Evolutionary conservation across 2,113 vertebrate genomes (phyloP).

Genomic region (Nipponia nippon): DNA sequence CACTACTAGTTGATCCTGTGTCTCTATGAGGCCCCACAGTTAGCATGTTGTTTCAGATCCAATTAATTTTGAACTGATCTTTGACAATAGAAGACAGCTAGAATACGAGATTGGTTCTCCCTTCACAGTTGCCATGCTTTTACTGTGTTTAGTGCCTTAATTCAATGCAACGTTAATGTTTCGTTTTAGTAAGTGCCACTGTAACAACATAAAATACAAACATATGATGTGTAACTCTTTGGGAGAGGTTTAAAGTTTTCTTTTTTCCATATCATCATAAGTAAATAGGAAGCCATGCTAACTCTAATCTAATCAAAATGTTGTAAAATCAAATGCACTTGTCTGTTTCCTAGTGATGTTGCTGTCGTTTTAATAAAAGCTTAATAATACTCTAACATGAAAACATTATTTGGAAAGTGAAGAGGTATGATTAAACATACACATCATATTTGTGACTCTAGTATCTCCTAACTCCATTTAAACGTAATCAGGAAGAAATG

Average conservation of each 20-base stretch:
- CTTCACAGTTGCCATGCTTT: neutral
- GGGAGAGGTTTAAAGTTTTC: neutral
- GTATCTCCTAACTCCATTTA: neutral
- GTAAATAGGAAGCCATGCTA: neutral
- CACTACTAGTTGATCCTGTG: neutral
- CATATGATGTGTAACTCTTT: neutral
- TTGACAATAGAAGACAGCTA: neutral
- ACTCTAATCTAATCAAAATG: conserved; percentile 32
- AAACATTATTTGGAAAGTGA: conserved; percentile 35
- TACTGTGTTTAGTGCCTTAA: neutral
- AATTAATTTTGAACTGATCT: neutral
- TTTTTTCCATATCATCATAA: neutral
- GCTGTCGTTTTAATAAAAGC: conserved; percentile 46
- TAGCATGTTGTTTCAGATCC: neutral
- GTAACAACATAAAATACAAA: neutral
- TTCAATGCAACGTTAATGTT: neutral
- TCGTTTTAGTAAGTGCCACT: neutral
- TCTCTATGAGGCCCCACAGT: neutral
- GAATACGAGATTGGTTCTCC: neutral
- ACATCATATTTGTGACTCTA: neutral
- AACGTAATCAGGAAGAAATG: neutral
- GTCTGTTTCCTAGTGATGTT: neutral
- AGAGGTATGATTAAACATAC: neutral
- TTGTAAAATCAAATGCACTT: conserved; percentile 8
- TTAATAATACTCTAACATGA: conserved; percentile 27